Evolutionary conservation across 2,113 vertebrate species (phyloP).

Genomic region (Gavialis gangeticus): DNA sequence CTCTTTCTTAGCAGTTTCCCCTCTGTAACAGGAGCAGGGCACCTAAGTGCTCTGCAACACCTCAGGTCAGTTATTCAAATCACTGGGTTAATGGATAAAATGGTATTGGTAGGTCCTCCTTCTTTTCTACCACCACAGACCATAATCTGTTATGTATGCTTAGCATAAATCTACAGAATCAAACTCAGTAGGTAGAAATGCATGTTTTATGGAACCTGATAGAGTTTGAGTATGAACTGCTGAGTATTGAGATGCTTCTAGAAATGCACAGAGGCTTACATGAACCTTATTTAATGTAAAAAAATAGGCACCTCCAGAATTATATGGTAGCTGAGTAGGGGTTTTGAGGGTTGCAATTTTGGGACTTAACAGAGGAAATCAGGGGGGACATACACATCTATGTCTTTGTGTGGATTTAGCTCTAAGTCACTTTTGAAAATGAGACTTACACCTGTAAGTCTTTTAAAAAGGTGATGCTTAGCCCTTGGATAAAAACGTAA

Average conservation of each 20-base stretch:
- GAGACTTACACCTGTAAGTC: constrained; percentile 4
- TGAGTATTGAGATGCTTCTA: background rate
- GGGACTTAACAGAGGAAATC: background rate
- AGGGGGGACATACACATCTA: background rate
- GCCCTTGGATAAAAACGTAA: constrained; percentile 37
- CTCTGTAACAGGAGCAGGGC: no score
- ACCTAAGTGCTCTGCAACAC: background rate
- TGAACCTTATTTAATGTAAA: background rate
- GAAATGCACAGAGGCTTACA: background rate
- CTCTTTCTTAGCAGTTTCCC: no score
- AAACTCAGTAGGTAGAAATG: background rate
- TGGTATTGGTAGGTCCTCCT: background rate
- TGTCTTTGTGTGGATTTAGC: background rate
- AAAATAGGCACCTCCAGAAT: background rate
- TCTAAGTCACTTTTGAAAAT: constrained; percentile 4
- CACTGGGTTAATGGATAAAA: background rate
- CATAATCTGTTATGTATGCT: background rate
- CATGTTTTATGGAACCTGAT: background rate
- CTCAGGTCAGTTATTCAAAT: constrained; percentile 9
- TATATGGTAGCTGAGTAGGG: background rate
- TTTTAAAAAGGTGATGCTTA: constrained; percentile 14
- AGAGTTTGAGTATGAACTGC: background rate
- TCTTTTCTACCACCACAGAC: background rate
- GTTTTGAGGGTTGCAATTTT: background rate
- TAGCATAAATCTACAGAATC: background rate